phyloP scores from a whole-genome alignment of 2,113 vertebrate species.

The Barnardius zonarius region DNA sequence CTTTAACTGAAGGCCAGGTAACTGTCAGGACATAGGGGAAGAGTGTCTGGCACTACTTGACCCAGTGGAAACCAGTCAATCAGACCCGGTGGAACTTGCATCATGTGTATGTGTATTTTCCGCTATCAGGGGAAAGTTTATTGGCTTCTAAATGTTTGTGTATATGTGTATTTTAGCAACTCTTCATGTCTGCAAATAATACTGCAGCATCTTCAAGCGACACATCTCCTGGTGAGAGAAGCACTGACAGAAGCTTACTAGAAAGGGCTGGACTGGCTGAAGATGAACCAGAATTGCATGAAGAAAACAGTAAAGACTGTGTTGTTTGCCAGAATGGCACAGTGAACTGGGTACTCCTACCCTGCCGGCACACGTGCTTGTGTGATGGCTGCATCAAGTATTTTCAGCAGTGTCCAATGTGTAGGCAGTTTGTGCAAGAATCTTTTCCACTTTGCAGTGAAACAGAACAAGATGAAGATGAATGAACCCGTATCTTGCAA shows the following conservation, averaged over 20 bases:
- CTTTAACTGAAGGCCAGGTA: not conserved
- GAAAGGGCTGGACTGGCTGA: constrained; percentile 67
- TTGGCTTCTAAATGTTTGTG: not conserved
- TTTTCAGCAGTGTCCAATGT: constrained; percentile 94
- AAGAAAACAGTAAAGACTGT: constrained; percentile 82
- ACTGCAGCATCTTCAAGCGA: not conserved
- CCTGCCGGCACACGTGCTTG: constrained; percentile 91
- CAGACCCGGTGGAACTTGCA: not conserved
- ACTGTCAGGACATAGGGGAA: not conserved
- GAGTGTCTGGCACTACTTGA: not conserved
- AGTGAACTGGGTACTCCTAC: constrained; percentile 90
- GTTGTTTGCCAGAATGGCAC: constrained; percentile 92
- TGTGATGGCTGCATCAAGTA: constrained; percentile 84
- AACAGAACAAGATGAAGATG: constrained; percentile 64
- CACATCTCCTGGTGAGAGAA: not conserved
- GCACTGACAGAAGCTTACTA: constrained; percentile 59
- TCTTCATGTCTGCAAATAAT: constrained; percentile 91
- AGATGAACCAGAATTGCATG: constrained; percentile 55
- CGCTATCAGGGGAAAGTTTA: not conserved
- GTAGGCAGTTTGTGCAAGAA: constrained; percentile 87
- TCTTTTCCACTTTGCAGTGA: constrained; percentile 82
- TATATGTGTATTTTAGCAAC: constrained; percentile 77
- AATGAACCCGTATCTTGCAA: not conserved
- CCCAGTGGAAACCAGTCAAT: not conserved
- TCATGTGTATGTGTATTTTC: not conserved